Evolutionary conservation across 2,113 vertebrate genomes (phyloP).

Genomic region (Gadus macrocephalus): DNA sequence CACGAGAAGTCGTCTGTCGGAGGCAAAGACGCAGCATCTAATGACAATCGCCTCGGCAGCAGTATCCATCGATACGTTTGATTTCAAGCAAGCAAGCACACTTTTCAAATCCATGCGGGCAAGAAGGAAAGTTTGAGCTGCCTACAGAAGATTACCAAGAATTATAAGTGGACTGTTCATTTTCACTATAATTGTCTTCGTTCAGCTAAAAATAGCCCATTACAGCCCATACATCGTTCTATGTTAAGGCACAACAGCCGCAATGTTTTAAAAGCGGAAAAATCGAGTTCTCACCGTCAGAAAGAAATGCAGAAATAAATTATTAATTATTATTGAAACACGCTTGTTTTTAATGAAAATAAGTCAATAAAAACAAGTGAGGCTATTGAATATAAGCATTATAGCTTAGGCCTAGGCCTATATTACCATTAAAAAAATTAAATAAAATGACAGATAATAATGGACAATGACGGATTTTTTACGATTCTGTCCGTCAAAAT

Average conservation of each 20-base stretch:
- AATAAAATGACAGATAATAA: too few relatives aligned
- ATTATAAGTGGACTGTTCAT: not conserved
- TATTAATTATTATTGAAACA: not conserved
- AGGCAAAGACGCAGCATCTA: not conserved
- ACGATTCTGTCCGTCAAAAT: too few relatives aligned
- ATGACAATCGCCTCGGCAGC: not conserved
- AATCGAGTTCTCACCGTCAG: not conserved
- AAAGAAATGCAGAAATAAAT: not conserved
- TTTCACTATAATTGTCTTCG: not conserved
- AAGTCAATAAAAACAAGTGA: too few relatives aligned
- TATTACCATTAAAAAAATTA: too few relatives aligned
- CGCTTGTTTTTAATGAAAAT: not conserved
- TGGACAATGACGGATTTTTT: too few relatives aligned
- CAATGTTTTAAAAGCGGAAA: not conserved
- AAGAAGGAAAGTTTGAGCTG: not conserved
- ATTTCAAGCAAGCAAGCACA: not conserved
- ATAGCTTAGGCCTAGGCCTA: too few relatives aligned
- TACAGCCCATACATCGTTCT: not conserved
- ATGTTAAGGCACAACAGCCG: not conserved
- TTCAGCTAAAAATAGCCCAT: not conserved
- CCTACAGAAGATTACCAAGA: not conserved
- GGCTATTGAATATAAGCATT: too few relatives aligned
- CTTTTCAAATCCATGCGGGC: not conserved
- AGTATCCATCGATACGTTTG: not conserved
- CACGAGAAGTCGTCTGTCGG: not conserved